Evolutionary conservation across 2,113 vertebrate genomes (phyloP).

Genomic region (Pholis gunnellus): DNA sequence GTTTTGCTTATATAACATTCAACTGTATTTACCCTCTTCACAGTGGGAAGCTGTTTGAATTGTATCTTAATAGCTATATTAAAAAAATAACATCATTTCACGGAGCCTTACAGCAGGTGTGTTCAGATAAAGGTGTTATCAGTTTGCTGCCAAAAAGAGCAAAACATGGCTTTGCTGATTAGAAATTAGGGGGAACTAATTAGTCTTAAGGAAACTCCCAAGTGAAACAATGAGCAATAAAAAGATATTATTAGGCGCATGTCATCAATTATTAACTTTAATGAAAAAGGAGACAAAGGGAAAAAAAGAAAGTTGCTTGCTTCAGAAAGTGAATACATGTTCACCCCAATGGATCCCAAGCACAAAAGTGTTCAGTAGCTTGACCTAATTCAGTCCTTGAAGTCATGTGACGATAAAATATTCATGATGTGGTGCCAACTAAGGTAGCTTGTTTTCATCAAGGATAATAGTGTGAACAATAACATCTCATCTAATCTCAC

Average conservation of each 20-base stretch:
- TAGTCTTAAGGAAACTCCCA: conserved; percentile 72
- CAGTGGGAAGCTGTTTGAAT: conserved; percentile 51
- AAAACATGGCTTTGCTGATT: conserved; percentile 71
- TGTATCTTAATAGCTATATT: conserved; percentile 48
- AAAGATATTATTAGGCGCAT: conserved; percentile 71
- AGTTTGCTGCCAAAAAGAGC: conserved; percentile 70
- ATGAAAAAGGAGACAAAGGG: conserved; percentile 64
- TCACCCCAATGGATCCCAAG: conserved; percentile 53
- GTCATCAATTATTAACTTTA: conserved; percentile 79
- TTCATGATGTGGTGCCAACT: conserved; percentile 40
- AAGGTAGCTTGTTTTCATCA: conserved; percentile 23
- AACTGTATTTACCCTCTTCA: conserved; percentile 30
- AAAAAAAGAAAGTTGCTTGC: conserved; percentile 52
- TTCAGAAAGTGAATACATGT: conserved; percentile 62
- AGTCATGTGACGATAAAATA: conserved; percentile 46
- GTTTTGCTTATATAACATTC: conserved; percentile 43
- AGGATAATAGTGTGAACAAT: not conserved
- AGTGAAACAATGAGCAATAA: conserved; percentile 75
- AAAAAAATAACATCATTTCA: conserved; percentile 48
- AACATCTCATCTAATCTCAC: conserved; percentile 9
- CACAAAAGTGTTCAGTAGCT: conserved; percentile 41
- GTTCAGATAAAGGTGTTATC: conserved; percentile 72
- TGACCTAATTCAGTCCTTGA: conserved; percentile 63
- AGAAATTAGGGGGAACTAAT: conserved; percentile 75
- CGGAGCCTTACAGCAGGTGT: conserved; percentile 67